These are phyloP conservation scores for Calephelis virginiensis DNA, from an alignment of 1,140 invertebrate genomes.

Conservation along the genomic window DNA sequence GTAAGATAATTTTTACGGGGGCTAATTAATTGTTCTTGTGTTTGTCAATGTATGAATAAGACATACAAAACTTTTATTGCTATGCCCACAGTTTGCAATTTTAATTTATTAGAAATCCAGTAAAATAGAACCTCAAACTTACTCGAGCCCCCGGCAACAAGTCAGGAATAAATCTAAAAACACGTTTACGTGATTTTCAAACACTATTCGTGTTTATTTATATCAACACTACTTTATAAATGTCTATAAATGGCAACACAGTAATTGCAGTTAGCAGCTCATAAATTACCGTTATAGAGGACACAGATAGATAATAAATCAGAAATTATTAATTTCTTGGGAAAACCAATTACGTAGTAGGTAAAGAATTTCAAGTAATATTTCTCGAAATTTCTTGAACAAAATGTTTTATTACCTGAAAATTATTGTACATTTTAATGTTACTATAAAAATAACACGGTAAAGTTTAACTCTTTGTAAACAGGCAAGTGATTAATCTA, in stretches of 20 bases:
- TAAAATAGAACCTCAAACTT: no score
- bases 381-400: not conserved
- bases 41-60: no score
- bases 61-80: no score
- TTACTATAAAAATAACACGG: no score
- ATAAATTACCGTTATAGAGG: constrained; percentile 2
- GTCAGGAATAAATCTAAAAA: not conserved
- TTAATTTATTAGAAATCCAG: no score
- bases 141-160: no score
- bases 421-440: no score
- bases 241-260: constrained; percentile 7
- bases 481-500: not conserved
- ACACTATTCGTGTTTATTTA: not conserved
- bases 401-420: not conserved
- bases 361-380: not conserved
- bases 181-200: not conserved
- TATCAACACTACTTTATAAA: not conserved
- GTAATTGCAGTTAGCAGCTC: constrained; percentile 13
- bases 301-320: constrained; percentile 3
- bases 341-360: not conserved
- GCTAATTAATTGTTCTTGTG: no score
- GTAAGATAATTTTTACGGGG: no score
- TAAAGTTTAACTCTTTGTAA: no score
- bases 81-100: no score
- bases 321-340: not conserved